Percentiles rank a stretch among this genome's conserved stretches.
These are phyloP conservation scores for Electrophaes corylata DNA, from an alignment of 2,888 invertebrate genomes.

Conservation along the genomic window DNA sequence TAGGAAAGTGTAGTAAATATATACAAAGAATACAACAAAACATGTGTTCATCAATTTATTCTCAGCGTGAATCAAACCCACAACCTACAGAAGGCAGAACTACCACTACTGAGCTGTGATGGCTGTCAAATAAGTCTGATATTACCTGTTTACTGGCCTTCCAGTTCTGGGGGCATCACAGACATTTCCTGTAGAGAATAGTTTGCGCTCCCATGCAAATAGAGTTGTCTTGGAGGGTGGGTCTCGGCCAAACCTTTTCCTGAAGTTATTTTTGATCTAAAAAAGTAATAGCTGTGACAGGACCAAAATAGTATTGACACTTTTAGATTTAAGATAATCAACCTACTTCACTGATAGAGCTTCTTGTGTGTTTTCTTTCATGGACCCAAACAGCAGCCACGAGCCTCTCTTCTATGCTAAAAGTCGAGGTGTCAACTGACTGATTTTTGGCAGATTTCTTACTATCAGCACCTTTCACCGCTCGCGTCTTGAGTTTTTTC, in stretches of 20 bases:
- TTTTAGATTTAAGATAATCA: not conserved
- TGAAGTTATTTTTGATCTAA: constrained; percentile 69
- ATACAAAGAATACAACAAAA: too few species aligned
- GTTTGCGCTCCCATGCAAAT: constrained; percentile 66
- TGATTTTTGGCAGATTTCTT: constrained; percentile 34
- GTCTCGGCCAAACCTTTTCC: constrained; percentile 63
- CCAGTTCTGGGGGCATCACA: constrained; percentile 69
- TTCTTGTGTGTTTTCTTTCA: constrained; percentile 64
- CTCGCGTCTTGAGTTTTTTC: constrained; percentile 20
- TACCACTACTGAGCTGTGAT: too few species aligned
- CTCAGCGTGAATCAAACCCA: too few species aligned
- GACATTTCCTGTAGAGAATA: constrained; percentile 68
- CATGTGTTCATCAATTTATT: too few species aligned
- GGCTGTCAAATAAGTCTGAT: not conserved
- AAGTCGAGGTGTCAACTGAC: constrained; percentile 57
- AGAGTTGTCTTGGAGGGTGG: constrained; percentile 68
- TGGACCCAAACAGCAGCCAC: constrained; percentile 79
- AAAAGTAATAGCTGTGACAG: not conserved
- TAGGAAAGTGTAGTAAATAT: too few species aligned
- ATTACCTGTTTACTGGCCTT: constrained; percentile 58
- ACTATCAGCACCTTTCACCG: constrained; percentile 16
- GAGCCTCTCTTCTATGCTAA: constrained; percentile 70
- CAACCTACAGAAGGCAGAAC: too few species aligned
- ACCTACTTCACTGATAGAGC: constrained; percentile 53
- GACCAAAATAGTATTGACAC: too few species aligned